Evolutionary conservation across 1,140 invertebrate species (phyloP).

Genomic region (Aleiodes sp.): DNA sequence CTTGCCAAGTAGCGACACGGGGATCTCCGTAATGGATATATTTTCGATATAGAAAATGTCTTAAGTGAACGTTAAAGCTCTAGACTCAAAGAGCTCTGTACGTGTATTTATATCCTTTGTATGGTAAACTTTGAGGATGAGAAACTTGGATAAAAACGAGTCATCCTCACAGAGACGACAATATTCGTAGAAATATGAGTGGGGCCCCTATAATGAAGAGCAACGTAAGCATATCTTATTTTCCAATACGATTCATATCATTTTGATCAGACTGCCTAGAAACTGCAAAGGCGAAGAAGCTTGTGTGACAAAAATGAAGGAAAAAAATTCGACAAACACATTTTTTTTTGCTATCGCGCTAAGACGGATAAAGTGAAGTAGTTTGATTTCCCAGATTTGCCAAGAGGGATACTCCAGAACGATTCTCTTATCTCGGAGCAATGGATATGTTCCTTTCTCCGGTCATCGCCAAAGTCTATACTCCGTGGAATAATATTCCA

Average conservation of each 20-base stretch:
- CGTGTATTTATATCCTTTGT: not conserved
- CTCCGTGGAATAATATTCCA: not conserved
- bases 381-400: conserved; percentile 13
- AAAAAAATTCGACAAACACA: not conserved
- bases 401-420: conserved; percentile 11
- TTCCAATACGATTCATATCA: too few relatives aligned
- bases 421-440: conserved; percentile 26
- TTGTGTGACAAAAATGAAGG: too few relatives aligned
- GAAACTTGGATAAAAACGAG: not conserved
- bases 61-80: not conserved
- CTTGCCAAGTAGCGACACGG: not conserved
- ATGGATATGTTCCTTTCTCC: not conserved
- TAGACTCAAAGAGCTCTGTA: not conserved
- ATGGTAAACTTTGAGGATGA: not conserved
- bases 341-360: not conserved
- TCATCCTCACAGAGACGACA: not conserved
- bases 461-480: not conserved
- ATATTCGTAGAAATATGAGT: not conserved
- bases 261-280: too few relatives aligned
- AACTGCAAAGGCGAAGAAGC: too few relatives aligned
- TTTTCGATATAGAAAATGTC: not conserved
- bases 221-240: too few relatives aligned
- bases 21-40: not conserved
- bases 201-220: not conserved
- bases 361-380: conserved; percentile 14